A percentile compares a stretch with the other conserved stretches of the same genome.
Evolutionary conservation across 2,888 invertebrate species (phyloP).

Genomic region (Furcula furcula): DNA sequence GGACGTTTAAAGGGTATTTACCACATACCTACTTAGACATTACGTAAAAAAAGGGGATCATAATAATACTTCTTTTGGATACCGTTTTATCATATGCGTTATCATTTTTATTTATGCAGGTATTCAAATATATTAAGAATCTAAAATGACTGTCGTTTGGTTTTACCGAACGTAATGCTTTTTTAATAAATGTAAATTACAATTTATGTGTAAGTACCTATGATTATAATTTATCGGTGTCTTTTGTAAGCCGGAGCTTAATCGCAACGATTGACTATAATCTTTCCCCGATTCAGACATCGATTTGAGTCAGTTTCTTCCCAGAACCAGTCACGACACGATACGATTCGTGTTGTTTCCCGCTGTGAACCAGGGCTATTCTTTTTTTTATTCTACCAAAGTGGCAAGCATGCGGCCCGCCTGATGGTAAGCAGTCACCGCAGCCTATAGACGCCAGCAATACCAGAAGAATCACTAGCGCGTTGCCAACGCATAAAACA

Average conservation of each 20-base stretch:
- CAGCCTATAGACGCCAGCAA: too few relatives aligned
- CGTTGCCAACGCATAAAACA: too few relatives aligned
- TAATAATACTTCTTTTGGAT: background rate
- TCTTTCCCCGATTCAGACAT: conserved; percentile 24
- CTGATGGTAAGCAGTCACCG: too few relatives aligned
- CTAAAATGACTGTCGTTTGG: too few relatives aligned
- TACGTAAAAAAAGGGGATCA: background rate
- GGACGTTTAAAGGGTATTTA: conserved; percentile 51
- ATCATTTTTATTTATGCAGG: background rate
- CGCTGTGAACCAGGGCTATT: conserved; percentile 41
- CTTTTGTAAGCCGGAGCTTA: conserved; percentile 5
- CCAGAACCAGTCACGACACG: conserved; percentile 45
- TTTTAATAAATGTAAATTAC: background rate
- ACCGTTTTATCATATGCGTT: background rate
- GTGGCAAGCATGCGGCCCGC: too few relatives aligned
- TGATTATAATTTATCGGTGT: background rate
- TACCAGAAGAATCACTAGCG: too few relatives aligned
- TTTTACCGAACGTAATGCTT: background rate
- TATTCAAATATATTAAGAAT: background rate
- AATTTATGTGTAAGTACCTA: background rate
- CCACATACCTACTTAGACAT: conserved; percentile 4
- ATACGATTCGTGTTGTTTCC: conserved; percentile 47
- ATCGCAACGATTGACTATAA: conserved; percentile 14
- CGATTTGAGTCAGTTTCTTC: conserved; percentile 28
- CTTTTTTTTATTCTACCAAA: too few relatives aligned